Percentiles rank a stretch among this genome's conserved stretches.
These are phyloP conservation scores for Porites lobata DNA, from an alignment of 92 coral and sea anemone genomes.

Conservation along the genomic window DNA sequence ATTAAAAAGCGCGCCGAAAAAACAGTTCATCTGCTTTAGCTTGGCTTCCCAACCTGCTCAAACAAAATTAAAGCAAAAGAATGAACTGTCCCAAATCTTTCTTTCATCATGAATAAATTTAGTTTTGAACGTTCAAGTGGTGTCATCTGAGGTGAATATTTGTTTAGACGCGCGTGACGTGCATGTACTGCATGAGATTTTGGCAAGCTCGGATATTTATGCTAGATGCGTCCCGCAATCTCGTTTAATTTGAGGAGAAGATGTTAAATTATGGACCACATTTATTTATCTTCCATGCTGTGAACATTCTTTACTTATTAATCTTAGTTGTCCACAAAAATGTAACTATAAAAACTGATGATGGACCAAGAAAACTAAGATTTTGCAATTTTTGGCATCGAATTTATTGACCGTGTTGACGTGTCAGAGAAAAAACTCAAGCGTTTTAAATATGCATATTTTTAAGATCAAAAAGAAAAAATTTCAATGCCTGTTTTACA, in stretches of 20 bases:
- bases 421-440: slow-evolving; percentile 8
- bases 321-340: slow-evolving; percentile 19
- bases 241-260: slow-evolving; percentile 38
- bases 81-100: slow-evolving; percentile 31
- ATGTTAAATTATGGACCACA: slow-evolving; percentile 51
- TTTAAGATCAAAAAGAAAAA: background rate
- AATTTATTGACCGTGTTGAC: background rate
- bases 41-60: slow-evolving; percentile 67
- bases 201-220: slow-evolving; percentile 17
- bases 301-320: slow-evolving; percentile 26
- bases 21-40: slow-evolving; percentile 72
- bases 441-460: slow-evolving; percentile 22
- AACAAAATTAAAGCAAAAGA: slow-evolving; percentile 45
- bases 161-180: slow-evolving; percentile 51
- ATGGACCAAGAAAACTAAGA: background rate
- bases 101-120: slow-evolving; percentile 60
- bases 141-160: slow-evolving; percentile 69
- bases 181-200: slow-evolving; percentile 19
- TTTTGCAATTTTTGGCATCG: background rate
- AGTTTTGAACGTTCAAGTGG: slow-evolving; percentile 20
- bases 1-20: slow-evolving; percentile 67
- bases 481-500: background rate
- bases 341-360: background rate
- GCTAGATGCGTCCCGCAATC: slow-evolving; percentile 18
- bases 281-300: slow-evolving; percentile 37